Evolutionary conservation across 2,113 vertebrate species (phyloP).

Genomic region (Phrynosoma platyrhinos): DNA sequence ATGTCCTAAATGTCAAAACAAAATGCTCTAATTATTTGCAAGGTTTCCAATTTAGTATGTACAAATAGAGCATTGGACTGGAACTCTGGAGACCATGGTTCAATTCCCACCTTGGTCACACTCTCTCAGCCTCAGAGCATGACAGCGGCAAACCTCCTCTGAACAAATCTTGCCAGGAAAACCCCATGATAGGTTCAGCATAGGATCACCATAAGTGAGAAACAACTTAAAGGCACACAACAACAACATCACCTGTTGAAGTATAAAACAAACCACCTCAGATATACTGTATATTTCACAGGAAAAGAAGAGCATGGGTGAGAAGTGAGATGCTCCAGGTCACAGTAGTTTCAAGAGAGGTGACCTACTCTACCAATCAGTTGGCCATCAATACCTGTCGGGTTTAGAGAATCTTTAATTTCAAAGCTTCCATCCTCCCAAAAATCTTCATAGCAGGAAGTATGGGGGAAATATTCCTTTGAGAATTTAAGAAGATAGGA

Average conservation of each 20-base stretch:
- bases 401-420: neutral
- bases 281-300: neutral
- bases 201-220: no score
- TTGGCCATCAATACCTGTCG: neutral
- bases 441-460: neutral
- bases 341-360: neutral
- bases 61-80: neutral
- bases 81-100: no score
- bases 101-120: no score
- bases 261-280: no score
- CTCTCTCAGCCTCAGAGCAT: no score
- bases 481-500: neutral
- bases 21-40: neutral
- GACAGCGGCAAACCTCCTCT: no score
- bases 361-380: neutral
- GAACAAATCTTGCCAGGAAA: no score
- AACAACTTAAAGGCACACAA: no score
- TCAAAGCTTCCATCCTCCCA: neutral
- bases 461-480: neutral
- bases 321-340: neutral
- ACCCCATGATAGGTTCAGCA: no score
- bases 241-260: no score
- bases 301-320: neutral
- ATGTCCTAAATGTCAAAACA: neutral
- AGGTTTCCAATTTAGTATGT: neutral